Percentiles rank a stretch among this genome's conserved stretches.
phyloP scores from a whole-genome alignment of 2,113 vertebrate species.

The Erpornis zantholeuca region DNA sequence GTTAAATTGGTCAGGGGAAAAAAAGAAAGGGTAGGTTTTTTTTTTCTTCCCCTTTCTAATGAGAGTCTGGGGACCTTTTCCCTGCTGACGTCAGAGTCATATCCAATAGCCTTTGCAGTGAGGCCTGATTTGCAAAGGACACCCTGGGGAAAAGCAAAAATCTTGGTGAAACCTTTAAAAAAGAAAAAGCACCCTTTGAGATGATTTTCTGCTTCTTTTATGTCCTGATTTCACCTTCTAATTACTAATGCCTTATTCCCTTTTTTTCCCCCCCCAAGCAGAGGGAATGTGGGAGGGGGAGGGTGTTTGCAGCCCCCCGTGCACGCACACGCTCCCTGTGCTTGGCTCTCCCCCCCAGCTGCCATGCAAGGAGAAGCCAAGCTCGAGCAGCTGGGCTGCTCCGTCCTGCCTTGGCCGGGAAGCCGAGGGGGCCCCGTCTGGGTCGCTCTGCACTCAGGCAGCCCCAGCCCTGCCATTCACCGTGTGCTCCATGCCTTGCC shows the following conservation, averaged over 20 bases:
- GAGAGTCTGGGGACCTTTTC: constrained; percentile 58
- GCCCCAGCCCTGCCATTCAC: constrained; percentile 12
- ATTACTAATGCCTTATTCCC: background rate
- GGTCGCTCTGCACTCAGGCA: constrained; percentile 37
- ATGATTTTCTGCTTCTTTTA: background rate
- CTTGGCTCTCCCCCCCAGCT: constrained; percentile 49
- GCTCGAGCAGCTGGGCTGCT: constrained; percentile 63
- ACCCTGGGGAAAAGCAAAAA: constrained; percentile 50
- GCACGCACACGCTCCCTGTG: background rate
- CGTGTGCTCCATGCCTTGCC: background rate
- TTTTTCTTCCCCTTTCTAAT: constrained; percentile 25
- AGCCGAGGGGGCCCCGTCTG: constrained; percentile 64
- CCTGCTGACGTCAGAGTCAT: constrained; percentile 38
- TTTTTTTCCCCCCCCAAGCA: background rate
- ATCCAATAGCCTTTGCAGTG: constrained; percentile 54
- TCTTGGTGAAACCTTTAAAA: constrained; percentile 35
- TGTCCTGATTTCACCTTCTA: constrained; percentile 65
- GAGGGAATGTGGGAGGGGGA: background rate
- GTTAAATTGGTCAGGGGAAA: constrained; percentile 7
- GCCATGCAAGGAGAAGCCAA: constrained; percentile 54
- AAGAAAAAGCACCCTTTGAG: constrained; percentile 14
- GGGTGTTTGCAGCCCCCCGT: background rate
- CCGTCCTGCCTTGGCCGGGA: constrained; percentile 65
- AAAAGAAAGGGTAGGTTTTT: background rate
- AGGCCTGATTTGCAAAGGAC: constrained; percentile 59